Evolutionary conservation across 2,797 vertebrate genomes (phyloP).

Genomic region (Trichosurus vulpecula): DNA sequence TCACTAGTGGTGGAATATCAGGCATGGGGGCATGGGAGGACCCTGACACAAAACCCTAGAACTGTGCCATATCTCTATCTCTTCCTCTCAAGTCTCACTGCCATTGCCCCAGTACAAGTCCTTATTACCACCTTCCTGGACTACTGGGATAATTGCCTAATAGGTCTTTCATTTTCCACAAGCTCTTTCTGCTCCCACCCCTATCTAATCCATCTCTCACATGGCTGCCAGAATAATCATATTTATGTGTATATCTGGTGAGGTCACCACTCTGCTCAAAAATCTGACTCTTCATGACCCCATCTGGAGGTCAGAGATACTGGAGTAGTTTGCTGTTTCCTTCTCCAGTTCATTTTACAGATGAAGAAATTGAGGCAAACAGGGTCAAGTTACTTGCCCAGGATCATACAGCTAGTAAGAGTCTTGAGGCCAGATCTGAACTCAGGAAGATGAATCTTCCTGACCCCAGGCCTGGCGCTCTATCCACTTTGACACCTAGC

Average conservation of each 20-base stretch:
- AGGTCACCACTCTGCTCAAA: not conserved
- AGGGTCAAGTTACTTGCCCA: no score
- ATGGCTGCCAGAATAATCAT: not conserved
- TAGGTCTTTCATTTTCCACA: not conserved
- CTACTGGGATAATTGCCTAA: not conserved
- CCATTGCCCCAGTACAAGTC: not conserved
- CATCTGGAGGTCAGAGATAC: no score
- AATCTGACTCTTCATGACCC: no score
- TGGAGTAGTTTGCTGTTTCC: no score
- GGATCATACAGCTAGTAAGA: no score
- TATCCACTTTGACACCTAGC: no score
- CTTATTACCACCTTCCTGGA: not conserved
- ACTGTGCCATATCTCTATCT: not conserved
- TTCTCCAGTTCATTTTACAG: no score
- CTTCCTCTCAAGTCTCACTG: not conserved
- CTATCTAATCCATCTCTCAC: not conserved
- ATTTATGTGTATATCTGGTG: not conserved
- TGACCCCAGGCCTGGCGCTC: no score
- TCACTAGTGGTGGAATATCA: not conserved
- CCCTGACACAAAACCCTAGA: no score
- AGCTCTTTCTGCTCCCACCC: not conserved
- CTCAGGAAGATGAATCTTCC: no score
- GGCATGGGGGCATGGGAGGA: not conserved
- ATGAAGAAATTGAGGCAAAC: no score
- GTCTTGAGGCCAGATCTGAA: no score